These are phyloP conservation scores for Tenrec ecaudatus DNA, from an alignment of 2,113 vertebrate genomes.

Conservation along the genomic window DNA sequence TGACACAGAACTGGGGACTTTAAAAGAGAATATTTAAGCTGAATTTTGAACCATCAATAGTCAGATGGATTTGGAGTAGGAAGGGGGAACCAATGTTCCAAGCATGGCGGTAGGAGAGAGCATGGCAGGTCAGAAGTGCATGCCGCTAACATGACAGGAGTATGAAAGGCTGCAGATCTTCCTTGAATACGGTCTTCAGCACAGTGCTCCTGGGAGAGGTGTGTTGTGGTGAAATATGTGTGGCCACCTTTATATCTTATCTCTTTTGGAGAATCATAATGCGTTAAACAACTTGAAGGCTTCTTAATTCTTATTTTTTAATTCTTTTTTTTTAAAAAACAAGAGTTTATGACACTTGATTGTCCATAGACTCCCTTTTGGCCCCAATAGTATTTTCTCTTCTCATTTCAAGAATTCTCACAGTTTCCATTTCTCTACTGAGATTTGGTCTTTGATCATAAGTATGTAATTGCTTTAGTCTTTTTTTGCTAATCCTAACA, in stretches of 20 bases:
- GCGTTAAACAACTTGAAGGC: not conserved
- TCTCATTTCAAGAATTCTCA: slow-evolving; percentile 47
- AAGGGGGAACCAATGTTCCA: not conserved
- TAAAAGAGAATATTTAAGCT: not conserved
- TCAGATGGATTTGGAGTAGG: not conserved
- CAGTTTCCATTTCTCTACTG: slow-evolving; percentile 18
- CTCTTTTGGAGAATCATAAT: not conserved
- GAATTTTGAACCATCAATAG: not conserved
- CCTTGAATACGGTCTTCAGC: not conserved
- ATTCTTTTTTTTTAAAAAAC: not conserved
- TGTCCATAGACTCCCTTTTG: not conserved
- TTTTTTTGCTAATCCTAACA: not conserved
- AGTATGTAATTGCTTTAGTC: not conserved
- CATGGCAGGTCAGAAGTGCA: not conserved
- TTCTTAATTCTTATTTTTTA: not conserved
- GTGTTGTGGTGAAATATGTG: not conserved
- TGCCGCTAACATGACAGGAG: not conserved
- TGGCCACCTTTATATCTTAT: not conserved
- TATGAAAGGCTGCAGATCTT: not conserved
- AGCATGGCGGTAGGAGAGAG: not conserved
- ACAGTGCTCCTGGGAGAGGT: not conserved
- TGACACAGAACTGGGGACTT: not conserved
- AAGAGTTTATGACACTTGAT: not conserved
- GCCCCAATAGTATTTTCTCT: not conserved
- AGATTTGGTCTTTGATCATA: not conserved